A percentile compares a stretch with the other conserved stretches of the same genome.
phyloP scores from a whole-genome alignment of 2,113 vertebrate genomes.

The Illadopsis cleaveri region DNA sequence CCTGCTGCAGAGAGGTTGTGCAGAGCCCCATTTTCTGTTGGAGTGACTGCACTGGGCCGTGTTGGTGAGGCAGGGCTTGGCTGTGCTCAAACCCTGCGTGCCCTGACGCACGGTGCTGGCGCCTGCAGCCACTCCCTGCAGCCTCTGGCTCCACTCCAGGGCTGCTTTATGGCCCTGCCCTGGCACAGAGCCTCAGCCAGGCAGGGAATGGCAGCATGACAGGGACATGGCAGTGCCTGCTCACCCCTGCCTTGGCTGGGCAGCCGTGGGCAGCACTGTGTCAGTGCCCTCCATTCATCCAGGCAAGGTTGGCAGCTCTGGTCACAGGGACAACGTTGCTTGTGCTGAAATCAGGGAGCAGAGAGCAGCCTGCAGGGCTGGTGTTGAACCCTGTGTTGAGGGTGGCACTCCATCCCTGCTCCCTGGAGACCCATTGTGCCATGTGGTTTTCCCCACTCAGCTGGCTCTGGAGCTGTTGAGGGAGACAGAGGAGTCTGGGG shows the following conservation, averaged over 20 bases:
- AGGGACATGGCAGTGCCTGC: background rate
- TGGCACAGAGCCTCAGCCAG: background rate
- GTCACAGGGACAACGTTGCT: accelerated
- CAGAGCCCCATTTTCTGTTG: background rate
- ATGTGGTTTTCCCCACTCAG: accelerated
- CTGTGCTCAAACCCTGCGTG: background rate
- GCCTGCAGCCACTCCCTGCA: background rate
- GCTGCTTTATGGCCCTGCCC: background rate
- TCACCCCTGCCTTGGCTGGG: accelerated
- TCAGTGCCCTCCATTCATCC: accelerated
- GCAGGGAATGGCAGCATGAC: background rate
- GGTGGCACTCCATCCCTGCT: background rate
- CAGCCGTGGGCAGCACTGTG: accelerated
- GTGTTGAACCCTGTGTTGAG: background rate
- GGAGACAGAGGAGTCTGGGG: background rate
- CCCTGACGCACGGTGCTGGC: accelerated
- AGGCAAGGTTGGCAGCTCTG: background rate
- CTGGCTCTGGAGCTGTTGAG: background rate
- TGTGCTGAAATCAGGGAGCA: background rate
- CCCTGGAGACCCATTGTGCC: background rate
- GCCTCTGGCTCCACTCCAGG: background rate
- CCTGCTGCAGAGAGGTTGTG: background rate
- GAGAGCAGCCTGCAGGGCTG: background rate
- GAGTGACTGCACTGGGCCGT: background rate
- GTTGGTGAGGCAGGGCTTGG: background rate